Percentiles rank a stretch among this genome's conserved stretches.
These are phyloP conservation scores for Eospalax fontanierii DNA, from an alignment of 2,797 vertebrate species.

Conservation along the genomic window DNA sequence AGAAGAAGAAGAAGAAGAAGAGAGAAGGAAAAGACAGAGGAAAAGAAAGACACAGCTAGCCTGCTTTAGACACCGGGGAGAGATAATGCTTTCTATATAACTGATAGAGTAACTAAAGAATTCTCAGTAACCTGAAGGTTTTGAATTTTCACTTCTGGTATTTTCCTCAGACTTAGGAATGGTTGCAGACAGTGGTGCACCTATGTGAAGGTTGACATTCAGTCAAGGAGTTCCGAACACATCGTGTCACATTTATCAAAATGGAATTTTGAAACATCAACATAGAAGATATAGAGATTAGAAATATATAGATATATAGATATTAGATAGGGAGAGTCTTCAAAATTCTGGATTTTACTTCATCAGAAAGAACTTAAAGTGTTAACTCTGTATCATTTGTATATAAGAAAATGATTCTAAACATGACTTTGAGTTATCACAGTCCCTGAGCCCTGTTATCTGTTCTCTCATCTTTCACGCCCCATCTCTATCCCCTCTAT, in stretches of 20 bases:
- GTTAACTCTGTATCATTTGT: conserved; percentile 87
- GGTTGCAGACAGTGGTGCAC: background rate
- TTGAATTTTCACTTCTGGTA: background rate
- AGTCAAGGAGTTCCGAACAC: background rate
- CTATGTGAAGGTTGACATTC: conserved; percentile 20
- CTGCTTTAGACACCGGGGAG: conserved; percentile 61
- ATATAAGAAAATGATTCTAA: conserved; percentile 23
- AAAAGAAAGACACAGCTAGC: conserved; percentile 13
- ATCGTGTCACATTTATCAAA: conserved; percentile 76
- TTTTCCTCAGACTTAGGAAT: background rate
- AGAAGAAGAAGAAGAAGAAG: background rate
- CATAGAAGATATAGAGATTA: background rate
- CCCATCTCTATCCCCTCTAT: too few species aligned
- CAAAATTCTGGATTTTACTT: conserved; percentile 81
- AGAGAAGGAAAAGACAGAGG: background rate
- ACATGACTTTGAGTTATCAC: background rate
- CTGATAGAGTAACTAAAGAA: conserved; percentile 8
- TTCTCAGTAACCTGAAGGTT: background rate
- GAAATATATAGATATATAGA: too few species aligned
- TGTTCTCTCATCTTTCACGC: background rate
- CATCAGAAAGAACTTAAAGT: conserved; percentile 78
- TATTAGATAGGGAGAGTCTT: conserved; percentile 80
- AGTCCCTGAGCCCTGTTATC: background rate
- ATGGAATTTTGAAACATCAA: conserved; percentile 72
- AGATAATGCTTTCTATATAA: conserved; percentile 75